phyloP scores from a whole-genome alignment of 2,888 invertebrate species.

The Sarcophaga variegata region DNA sequence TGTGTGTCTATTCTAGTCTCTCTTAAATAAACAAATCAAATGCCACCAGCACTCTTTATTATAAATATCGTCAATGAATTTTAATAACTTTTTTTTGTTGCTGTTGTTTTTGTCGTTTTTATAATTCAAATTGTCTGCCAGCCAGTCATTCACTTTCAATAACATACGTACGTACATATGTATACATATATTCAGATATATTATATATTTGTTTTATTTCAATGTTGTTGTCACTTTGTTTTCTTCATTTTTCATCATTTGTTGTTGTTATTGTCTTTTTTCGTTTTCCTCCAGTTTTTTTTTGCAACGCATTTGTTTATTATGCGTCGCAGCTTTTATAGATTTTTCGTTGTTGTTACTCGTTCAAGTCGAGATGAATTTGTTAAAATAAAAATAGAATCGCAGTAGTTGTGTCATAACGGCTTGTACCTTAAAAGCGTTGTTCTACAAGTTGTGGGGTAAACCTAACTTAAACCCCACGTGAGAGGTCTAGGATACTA shows the following conservation, averaged over 20 bases:
- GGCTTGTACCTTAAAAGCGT: background rate
- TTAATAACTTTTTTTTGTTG: background rate
- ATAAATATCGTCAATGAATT: background rate
- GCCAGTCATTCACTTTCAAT: constrained; percentile 12
- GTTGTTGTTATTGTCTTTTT: background rate
- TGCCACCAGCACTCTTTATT: background rate
- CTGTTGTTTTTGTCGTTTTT: constrained; percentile 11
- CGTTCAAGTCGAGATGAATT: constrained; percentile 2
- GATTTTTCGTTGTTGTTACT: background rate
- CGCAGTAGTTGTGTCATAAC: background rate
- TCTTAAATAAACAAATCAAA: constrained; percentile 49
- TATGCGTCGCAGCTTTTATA: constrained; percentile 1
- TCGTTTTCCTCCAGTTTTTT: constrained; percentile 7
- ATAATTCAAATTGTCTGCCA: constrained; percentile 9
- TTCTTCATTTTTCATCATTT: background rate
- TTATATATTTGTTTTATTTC: background rate
- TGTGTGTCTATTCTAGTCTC: background rate
- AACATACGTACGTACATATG: background rate
- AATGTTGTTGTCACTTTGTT: background rate
- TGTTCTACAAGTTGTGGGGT: no score
- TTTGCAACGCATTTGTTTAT: constrained; percentile 27
- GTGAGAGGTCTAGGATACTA: no score
- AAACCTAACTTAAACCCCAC: no score
- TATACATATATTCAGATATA: background rate
- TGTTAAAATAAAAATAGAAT: constrained; percentile 7